These are phyloP conservation scores for Steatocranus sp. DNA, from an alignment of 2,797 vertebrate species.

Conservation along the genomic window DNA sequence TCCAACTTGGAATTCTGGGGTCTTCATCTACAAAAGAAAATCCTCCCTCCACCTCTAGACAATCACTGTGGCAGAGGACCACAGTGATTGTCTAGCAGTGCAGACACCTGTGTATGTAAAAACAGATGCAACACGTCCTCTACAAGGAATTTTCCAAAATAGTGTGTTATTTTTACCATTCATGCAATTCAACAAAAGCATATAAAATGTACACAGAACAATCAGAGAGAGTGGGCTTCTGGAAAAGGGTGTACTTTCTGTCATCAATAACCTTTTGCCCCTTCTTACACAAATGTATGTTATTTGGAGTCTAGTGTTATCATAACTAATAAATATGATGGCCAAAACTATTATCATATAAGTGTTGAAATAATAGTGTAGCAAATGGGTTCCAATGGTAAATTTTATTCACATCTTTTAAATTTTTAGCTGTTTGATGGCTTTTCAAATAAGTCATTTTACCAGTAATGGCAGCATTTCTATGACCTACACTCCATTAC, in stretches of 20 bases:
- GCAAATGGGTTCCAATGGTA: background rate
- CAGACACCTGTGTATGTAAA: accelerated
- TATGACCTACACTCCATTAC: background rate
- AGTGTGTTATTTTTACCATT: background rate
- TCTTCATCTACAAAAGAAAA: background rate
- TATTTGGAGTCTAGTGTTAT: background rate
- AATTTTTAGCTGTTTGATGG: background rate
- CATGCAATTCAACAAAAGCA: background rate
- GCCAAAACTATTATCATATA: background rate
- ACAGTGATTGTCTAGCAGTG: background rate
- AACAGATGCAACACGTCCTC: background rate
- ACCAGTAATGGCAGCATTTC: background rate
- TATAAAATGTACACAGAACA: background rate
- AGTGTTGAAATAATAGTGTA: background rate
- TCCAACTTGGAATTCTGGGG: background rate
- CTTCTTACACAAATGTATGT: background rate
- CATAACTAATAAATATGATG: background rate
- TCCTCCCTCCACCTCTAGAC: background rate
- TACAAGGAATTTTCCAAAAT: background rate
- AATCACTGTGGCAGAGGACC: too few species aligned
- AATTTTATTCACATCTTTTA: background rate
- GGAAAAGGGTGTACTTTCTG: background rate
- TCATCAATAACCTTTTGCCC: background rate
- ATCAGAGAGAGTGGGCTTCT: background rate
- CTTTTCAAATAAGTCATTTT: background rate